These are phyloP conservation scores for Tyrophagus putrescentiae DNA, from an alignment of 1,140 invertebrate species.

Conservation along the genomic window DNA sequence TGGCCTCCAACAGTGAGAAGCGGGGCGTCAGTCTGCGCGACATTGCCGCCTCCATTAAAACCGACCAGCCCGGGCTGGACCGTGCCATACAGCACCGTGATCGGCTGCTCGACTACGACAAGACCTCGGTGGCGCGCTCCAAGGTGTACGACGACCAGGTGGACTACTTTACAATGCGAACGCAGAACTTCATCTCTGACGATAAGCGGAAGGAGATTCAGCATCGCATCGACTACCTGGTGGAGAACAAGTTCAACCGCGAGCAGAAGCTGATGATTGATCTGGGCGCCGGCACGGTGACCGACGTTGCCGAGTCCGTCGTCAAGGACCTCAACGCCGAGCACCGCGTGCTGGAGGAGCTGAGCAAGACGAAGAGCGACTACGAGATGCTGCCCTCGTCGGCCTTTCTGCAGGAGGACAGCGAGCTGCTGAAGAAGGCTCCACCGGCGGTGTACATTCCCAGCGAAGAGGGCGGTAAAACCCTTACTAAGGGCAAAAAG, in stretches of 20 bases:
- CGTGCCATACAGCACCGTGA: constrained; percentile 63
- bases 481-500: background rate
- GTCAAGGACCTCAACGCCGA: constrained; percentile 33
- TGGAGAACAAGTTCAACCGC: constrained; percentile 48
- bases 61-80: constrained; percentile 32
- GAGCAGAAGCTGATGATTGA: constrained; percentile 57
- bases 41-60: constrained; percentile 12
- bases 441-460: constrained; percentile 14
- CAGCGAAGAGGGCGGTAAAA: background rate
- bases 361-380: constrained; percentile 12
- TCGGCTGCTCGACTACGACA: constrained; percentile 68
- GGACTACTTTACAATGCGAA: constrained; percentile 73
- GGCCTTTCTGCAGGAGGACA: constrained; percentile 15
- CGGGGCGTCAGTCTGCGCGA: constrained; percentile 6
- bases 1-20: background rate
- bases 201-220: constrained; percentile 53
- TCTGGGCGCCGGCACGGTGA: constrained; percentile 49
- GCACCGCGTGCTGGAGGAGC: constrained; percentile 23
- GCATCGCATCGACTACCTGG: constrained; percentile 51
- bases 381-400: constrained; percentile 17
- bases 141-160: constrained; percentile 85
- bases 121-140: constrained; percentile 61
- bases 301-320: constrained; percentile 31
- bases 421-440: constrained; percentile 5
- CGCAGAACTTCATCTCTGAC: constrained; percentile 57